phyloP scores from a whole-genome alignment of 2,888 invertebrate genomes.

The Pristionchus entomophagus region DNA sequence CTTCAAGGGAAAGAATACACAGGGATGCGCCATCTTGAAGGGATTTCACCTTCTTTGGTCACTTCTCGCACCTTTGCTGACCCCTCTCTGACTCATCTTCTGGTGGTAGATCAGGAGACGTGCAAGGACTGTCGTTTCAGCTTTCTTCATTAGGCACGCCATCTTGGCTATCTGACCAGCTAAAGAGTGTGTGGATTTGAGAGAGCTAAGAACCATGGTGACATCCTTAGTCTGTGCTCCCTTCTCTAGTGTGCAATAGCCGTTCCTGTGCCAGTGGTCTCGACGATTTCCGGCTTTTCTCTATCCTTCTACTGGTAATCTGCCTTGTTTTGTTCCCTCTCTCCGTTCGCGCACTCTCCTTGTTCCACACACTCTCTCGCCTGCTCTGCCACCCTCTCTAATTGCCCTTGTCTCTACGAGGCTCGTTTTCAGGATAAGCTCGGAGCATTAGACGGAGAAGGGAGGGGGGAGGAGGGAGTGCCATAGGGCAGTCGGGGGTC shows the following conservation, averaged over 20 bases:
- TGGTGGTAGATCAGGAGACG: too few relatives aligned
- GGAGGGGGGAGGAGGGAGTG: background rate
- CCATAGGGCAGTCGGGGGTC: background rate
- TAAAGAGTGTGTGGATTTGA: too few relatives aligned
- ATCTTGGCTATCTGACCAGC: background rate
- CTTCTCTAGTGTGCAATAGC: too few relatives aligned
- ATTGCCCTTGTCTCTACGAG: background rate
- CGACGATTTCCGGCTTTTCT: background rate
- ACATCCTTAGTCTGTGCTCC: too few relatives aligned
- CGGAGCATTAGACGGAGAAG: background rate
- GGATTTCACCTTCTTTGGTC: background rate
- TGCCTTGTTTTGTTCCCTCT: constrained; percentile 18
- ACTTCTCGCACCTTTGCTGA: background rate
- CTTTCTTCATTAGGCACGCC: background rate
- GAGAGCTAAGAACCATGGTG: too few relatives aligned
- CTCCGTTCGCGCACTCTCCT: background rate
- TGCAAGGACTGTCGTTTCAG: background rate
- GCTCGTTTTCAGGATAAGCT: constrained; percentile 22
- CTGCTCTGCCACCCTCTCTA: background rate
- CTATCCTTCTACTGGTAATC: background rate
- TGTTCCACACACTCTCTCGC: background rate
- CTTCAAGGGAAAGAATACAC: too few relatives aligned
- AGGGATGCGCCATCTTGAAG: too few relatives aligned
- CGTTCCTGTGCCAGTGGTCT: too few relatives aligned
- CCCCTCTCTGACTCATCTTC: too few relatives aligned